These are phyloP conservation scores for Pteronura brasiliensis DNA, from an alignment of 2,113 vertebrate genomes.

Conservation along the genomic window DNA sequence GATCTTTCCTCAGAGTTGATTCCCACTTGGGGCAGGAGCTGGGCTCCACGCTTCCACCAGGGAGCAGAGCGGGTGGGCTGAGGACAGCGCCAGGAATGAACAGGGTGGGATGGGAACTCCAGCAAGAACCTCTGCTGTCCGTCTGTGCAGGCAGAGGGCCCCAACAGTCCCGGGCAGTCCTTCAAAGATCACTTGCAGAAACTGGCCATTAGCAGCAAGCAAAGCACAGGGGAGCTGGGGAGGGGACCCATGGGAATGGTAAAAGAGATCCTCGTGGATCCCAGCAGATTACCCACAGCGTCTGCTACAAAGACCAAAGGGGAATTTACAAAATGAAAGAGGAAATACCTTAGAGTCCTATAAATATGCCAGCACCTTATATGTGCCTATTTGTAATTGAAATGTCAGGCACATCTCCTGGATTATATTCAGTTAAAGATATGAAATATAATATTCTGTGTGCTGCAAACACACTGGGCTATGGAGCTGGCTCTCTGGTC, in stretches of 20 bases:
- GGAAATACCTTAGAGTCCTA: neutral
- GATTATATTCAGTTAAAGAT: neutral
- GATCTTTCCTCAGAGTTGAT: neutral
- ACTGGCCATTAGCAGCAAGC: neutral
- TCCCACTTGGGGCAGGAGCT: neutral
- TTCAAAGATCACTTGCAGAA: neutral
- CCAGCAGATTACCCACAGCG: neutral
- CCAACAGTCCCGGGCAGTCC: neutral
- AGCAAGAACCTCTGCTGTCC: neutral
- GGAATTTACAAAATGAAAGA: neutral
- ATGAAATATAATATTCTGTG: neutral
- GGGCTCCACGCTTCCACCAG: neutral
- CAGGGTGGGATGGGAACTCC: rapidly evolving
- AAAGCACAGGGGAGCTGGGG: neutral
- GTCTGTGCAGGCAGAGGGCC: neutral
- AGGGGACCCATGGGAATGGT: neutral
- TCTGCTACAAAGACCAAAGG: neutral
- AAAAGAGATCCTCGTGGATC: neutral
- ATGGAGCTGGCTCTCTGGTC: neutral
- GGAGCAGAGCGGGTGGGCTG: neutral
- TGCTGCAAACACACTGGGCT: no score
- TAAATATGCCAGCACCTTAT: neutral
- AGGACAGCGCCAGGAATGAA: rapidly evolving
- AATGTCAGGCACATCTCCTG: neutral
- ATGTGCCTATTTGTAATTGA: neutral